A percentile compares a stretch with the other conserved stretches of the same genome.
phyloP scores from a whole-genome alignment of 2,113 vertebrate species.

The Protobothrops mucrosquamatus region DNA sequence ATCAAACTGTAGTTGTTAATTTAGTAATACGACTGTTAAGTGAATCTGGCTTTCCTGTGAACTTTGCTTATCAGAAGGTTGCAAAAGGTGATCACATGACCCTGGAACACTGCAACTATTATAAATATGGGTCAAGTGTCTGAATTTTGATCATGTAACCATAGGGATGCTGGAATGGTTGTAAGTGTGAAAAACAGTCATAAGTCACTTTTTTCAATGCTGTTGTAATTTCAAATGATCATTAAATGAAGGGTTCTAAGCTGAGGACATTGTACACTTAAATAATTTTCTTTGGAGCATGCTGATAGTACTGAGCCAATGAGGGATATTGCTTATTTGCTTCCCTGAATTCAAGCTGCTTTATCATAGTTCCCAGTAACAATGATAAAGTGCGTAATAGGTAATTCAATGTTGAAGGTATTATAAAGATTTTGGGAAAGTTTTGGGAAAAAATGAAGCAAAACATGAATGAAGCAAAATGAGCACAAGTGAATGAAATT shows the following conservation, averaged over 20 bases:
- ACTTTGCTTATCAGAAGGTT: not conserved
- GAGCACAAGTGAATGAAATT: not conserved
- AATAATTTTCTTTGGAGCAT: not conserved
- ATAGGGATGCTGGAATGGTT: not conserved
- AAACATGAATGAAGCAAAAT: not conserved
- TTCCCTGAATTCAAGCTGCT: not conserved
- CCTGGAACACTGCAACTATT: not conserved
- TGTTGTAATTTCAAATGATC: not conserved
- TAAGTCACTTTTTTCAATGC: not conserved
- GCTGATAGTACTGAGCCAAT: not conserved
- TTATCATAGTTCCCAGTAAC: not conserved
- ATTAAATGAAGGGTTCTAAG: not conserved
- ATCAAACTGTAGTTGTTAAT: not conserved
- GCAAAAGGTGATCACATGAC: not conserved
- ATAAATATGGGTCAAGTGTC: not conserved
- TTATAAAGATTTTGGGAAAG: not conserved
- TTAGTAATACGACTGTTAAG: not conserved
- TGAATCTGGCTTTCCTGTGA: not conserved
- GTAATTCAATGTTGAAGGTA: not conserved
- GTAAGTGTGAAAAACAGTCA: not conserved
- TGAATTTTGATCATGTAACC: not conserved
- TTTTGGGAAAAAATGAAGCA: not conserved
- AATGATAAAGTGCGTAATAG: not conserved
- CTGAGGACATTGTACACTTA: not conserved
- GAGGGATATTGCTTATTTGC: not conserved